These are phyloP conservation scores for Protobothrops mucrosquamatus DNA, from an alignment of 2,113 vertebrate genomes.

Conservation along the genomic window DNA sequence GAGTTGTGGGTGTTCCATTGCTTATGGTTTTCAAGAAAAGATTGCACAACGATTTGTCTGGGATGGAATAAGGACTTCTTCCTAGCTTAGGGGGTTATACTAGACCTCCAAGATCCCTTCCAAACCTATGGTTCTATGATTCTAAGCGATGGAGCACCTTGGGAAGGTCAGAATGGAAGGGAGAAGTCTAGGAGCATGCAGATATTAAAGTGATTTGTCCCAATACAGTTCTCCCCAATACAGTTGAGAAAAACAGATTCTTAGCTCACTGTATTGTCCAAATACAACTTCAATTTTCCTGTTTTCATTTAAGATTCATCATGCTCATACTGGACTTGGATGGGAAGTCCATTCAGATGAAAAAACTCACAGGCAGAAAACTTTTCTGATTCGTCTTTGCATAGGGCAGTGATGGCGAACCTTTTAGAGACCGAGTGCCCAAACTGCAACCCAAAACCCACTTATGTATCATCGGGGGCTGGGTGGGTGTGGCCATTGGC, in stretches of 20 bases:
- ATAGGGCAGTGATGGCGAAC: neutral
- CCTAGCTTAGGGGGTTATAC: neutral
- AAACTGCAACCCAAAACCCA: no score
- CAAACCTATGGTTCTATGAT: no score
- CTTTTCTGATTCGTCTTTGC: neutral
- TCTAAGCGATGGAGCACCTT: neutral
- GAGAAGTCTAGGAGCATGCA: neutral
- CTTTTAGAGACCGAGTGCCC: no score
- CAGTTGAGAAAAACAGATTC: neutral
- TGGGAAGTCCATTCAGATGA: neutral
- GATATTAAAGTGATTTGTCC: neutral
- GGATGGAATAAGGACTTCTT: neutral
- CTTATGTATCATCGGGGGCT: no score
- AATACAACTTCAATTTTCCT: neutral
- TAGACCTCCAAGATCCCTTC: no score
- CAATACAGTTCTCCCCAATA: no score
- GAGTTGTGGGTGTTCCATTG: neutral
- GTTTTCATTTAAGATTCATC: neutral
- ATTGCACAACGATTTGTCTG: neutral
- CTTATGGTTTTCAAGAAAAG: neutral
- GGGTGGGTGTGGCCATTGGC: no score
- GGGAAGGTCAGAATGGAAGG: neutral
- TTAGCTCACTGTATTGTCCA: neutral
- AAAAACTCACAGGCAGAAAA: neutral
- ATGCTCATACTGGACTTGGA: neutral